phyloP scores from a whole-genome alignment of 2,888 invertebrate species.

The Opisthograptis luteolata region DNA sequence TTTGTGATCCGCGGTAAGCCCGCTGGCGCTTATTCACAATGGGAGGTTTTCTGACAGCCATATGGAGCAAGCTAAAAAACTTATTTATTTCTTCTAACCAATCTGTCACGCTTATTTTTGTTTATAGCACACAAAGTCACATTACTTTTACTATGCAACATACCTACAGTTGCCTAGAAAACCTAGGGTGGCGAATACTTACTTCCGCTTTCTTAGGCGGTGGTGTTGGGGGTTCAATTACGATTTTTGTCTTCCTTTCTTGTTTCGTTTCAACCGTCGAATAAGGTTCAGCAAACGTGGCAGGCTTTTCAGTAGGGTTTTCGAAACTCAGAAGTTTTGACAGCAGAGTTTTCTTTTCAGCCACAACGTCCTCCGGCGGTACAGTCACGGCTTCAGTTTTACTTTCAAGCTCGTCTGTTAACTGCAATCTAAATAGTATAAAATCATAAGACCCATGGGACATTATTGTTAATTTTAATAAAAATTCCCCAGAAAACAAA shows the following conservation, averaged over 20 bases:
- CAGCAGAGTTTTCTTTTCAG: constrained; percentile 71
- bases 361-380: constrained; percentile 69
- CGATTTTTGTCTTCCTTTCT: constrained; percentile 19
- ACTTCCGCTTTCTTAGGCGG: constrained; percentile 68
- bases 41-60: too few species aligned
- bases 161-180: too few species aligned
- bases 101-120: too few species aligned
- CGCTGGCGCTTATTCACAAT: too few species aligned
- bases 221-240: constrained; percentile 51
- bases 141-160: too few species aligned
- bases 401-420: constrained; percentile 58
- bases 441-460: neutral
- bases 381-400: constrained; percentile 57
- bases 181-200: too few species aligned
- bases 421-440: constrained; percentile 55
- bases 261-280: constrained; percentile 12
- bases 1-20: too few species aligned
- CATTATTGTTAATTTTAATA: too few species aligned
- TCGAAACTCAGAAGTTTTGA: constrained; percentile 72
- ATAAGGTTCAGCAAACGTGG: constrained; percentile 12
- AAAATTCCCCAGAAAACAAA: too few species aligned
- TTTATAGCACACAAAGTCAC: too few species aligned
- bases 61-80: too few species aligned
- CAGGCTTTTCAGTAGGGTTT: constrained; percentile 40
- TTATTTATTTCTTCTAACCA: too few species aligned